Evolutionary conservation across 2,888 invertebrate species (phyloP).

Genomic region (Perdita meconis): DNA sequence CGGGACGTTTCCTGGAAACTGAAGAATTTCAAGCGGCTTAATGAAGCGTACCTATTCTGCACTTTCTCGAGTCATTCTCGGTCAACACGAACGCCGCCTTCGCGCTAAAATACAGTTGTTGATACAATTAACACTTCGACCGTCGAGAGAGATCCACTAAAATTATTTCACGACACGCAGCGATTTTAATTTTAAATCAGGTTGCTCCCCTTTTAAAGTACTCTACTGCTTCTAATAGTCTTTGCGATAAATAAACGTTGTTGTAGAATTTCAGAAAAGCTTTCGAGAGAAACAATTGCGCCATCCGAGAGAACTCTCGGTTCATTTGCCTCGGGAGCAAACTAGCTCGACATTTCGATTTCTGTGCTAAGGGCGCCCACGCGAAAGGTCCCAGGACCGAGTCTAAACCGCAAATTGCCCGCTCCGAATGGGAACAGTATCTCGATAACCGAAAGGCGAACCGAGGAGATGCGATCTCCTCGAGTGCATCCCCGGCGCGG

Average conservation of each 20-base stretch:
- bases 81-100: not conserved
- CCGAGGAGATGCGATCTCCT: constrained; percentile 27
- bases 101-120: not conserved
- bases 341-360: constrained; percentile 4
- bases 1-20: constrained; percentile 2
- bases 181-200: no score
- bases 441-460: constrained; percentile 47
- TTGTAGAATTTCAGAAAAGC: no score
- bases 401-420: constrained; percentile 31
- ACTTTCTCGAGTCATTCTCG: constrained; percentile 45
- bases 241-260: no score
- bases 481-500: constrained; percentile 32
- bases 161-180: no score
- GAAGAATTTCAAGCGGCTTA: constrained; percentile 54
- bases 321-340: not conserved
- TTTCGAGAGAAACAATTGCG: not conserved
- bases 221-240: no score
- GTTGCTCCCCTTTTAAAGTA: no score
- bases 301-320: not conserved
- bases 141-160: no score
- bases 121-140: not conserved
- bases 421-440: constrained; percentile 39
- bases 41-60: constrained; percentile 52
- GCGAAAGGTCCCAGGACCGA: constrained; percentile 11
- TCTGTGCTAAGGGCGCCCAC: not conserved